Evolutionary conservation across 2,888 invertebrate species (phyloP).

Genomic region (Hydroisotoma schaefferi): DNA sequence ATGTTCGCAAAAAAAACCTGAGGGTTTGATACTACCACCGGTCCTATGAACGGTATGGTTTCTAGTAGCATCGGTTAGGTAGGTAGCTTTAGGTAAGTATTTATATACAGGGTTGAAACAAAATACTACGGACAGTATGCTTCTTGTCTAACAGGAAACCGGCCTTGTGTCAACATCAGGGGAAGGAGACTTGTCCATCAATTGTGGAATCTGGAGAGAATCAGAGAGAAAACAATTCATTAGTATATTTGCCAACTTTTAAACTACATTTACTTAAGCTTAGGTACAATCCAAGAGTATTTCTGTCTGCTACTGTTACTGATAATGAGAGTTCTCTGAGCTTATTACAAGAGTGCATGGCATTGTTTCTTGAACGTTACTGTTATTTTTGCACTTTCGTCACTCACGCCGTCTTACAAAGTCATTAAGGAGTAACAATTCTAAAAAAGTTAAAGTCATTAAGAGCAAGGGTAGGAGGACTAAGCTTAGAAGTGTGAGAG

Average conservation of each 20-base stretch:
- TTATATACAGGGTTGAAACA: conserved; percentile 13
- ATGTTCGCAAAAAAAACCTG: conserved; percentile 7
- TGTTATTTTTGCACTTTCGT: too few relatives aligned
- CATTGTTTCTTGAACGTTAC: too few relatives aligned
- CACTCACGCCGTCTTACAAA: conserved; percentile 3
- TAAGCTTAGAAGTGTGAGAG: conserved; percentile 10
- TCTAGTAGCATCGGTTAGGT: too few relatives aligned
- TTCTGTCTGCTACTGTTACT: too few relatives aligned
- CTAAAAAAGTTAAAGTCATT: conserved; percentile 1
- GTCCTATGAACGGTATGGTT: too few relatives aligned
- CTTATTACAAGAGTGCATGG: too few relatives aligned
- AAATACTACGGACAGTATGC: conserved; percentile 1
- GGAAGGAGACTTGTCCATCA: conserved; percentile 46
- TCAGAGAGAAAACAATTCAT: conserved; percentile 18
- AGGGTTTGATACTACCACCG: too few relatives aligned
- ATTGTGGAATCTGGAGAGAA: conserved; percentile 36
- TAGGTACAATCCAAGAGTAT: too few relatives aligned
- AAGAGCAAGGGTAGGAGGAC: neutral
- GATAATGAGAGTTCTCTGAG: too few relatives aligned
- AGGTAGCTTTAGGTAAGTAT: too few relatives aligned
- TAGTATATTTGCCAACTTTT: conserved; percentile 15
- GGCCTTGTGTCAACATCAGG: conserved; percentile 46
- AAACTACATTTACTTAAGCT: too few relatives aligned
- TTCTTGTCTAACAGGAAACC: conserved; percentile 39
- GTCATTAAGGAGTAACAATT: conserved; percentile 12